Evolutionary conservation across 2,888 invertebrate genomes (phyloP).

Genomic region (Pantelozetes paolii): DNA sequence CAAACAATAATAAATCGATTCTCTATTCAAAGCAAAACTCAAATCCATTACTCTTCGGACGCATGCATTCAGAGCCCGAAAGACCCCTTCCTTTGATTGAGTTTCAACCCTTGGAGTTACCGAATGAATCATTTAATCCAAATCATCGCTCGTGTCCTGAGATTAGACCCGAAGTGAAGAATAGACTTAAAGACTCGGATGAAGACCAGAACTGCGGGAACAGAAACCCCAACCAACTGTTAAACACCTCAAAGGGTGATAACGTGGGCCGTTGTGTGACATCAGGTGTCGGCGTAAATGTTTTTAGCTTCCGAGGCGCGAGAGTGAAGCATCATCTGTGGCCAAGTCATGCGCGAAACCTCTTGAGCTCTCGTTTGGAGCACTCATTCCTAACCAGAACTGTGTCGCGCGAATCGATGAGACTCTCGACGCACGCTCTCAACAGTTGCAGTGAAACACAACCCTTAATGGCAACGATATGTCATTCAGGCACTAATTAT

Average conservation of each 20-base stretch:
- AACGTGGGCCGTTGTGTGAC: not conserved
- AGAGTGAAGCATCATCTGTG: slow-evolving; percentile 62
- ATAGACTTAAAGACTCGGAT: slow-evolving; percentile 17
- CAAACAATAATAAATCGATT: not conserved
- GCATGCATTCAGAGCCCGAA: slow-evolving; percentile 49
- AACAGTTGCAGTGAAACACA: slow-evolving; percentile 40
- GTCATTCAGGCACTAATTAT: slow-evolving; percentile 18
- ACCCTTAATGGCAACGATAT: slow-evolving; percentile 39
- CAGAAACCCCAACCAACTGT: slow-evolving; percentile 40
- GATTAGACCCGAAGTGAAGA: slow-evolving; percentile 44
- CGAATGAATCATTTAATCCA: slow-evolving; percentile 43
- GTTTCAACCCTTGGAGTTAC: slow-evolving; percentile 46
- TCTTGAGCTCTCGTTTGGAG: slow-evolving; percentile 49
- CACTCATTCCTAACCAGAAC: slow-evolving; percentile 65
- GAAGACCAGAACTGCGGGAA: slow-evolving; percentile 40
- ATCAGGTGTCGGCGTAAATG: slow-evolving; percentile 42
- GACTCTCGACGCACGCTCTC: slow-evolving; percentile 50
- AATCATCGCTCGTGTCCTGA: slow-evolving; percentile 48
- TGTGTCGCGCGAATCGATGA: slow-evolving; percentile 74
- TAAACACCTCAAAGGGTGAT: slow-evolving; percentile 15
- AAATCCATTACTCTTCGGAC: slow-evolving; percentile 45
- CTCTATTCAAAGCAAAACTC: slow-evolving; percentile 17
- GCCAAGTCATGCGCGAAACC: slow-evolving; percentile 61
- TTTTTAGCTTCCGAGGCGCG: slow-evolving; percentile 54
- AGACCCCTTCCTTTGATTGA: slow-evolving; percentile 47